These are phyloP conservation scores for Plebejus anna DNA, from an alignment of 2,888 invertebrate genomes.

Conservation along the genomic window DNA sequence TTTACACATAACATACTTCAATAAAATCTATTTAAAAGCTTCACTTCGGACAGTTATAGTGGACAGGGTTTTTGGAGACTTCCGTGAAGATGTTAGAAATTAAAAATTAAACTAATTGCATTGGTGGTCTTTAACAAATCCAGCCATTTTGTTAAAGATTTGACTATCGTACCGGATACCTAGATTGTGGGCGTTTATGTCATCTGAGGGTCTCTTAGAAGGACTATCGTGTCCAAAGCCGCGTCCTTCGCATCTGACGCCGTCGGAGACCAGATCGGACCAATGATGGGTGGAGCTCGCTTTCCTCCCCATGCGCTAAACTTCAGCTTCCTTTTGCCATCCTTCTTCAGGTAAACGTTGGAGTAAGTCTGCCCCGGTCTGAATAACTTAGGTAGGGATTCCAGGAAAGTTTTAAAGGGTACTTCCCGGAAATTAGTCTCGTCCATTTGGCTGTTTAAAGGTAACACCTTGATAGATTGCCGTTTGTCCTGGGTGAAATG, in stretches of 20 bases:
- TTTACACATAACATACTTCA: not conserved
- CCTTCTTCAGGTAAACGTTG: constrained; percentile 64
- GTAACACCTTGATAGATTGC: constrained; percentile 60
- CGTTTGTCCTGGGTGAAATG: constrained; percentile 60
- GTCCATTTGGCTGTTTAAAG: constrained; percentile 53
- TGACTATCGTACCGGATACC: constrained; percentile 31
- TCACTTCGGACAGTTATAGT: not conserved
- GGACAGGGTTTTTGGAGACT: constrained; percentile 1
- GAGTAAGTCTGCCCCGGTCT: constrained; percentile 66
- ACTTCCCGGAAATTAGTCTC: constrained; percentile 52
- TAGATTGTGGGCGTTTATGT: constrained; percentile 21
- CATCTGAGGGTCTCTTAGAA: constrained; percentile 46
- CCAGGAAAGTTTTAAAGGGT: constrained; percentile 59
- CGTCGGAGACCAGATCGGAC: constrained; percentile 69
- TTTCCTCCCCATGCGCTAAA: constrained; percentile 75
- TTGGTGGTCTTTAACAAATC: constrained; percentile 49
- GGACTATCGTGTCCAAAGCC: constrained; percentile 56
- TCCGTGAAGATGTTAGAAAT: not conserved
- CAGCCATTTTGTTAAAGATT: constrained; percentile 56
- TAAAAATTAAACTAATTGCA: constrained; percentile 36
- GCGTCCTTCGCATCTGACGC: constrained; percentile 54
- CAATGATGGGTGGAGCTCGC: constrained; percentile 69
- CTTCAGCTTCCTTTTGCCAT: constrained; percentile 71
- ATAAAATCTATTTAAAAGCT: not conserved
- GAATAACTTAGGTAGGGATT: constrained; percentile 55